A percentile compares a stretch with the other conserved stretches of the same genome.
These are phyloP conservation scores for Cybosia mesomella DNA, from an alignment of 2,888 invertebrate species.

Conservation along the genomic window DNA sequence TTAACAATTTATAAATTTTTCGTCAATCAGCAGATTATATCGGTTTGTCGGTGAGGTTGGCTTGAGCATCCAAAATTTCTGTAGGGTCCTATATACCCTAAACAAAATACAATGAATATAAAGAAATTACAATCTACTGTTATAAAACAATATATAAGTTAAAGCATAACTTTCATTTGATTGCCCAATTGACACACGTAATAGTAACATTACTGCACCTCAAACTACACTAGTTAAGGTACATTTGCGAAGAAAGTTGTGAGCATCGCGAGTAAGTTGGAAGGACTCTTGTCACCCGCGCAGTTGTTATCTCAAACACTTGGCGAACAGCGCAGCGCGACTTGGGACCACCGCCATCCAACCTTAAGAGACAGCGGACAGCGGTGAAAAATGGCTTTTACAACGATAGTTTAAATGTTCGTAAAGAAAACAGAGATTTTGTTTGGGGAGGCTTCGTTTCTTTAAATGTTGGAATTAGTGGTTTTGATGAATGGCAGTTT, in stretches of 20 bases:
- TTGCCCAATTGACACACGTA: conserved; percentile 24
- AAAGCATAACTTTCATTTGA: conserved; percentile 15
- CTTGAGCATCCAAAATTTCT: background rate
- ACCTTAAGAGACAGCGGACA: conserved; percentile 40
- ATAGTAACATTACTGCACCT: conserved; percentile 40
- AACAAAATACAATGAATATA: too few relatives aligned
- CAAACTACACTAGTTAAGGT: conserved; percentile 59
- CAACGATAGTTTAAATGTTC: conserved; percentile 7
- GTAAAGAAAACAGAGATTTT: conserved; percentile 3
- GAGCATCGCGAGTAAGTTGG: conserved; percentile 63
- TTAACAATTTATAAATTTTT: background rate
- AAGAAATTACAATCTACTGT: background rate
- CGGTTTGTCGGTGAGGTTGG: background rate
- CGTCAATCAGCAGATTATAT: too few relatives aligned
- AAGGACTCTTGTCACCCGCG: conserved; percentile 69
- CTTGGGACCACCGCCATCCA: conserved; percentile 44
- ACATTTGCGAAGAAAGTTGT: conserved; percentile 64
- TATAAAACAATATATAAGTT: background rate
- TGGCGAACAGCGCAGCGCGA: conserved; percentile 59
- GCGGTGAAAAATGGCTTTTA: conserved; percentile 28
- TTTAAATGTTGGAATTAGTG: background rate
- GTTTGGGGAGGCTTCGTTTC: background rate
- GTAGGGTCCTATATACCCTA: background rate
- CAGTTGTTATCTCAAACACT: conserved; percentile 77
- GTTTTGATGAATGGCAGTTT: background rate